Conservation (phyloP, 1,140 invertebrate genomes). For the Parapsyche elsis region DNA sequence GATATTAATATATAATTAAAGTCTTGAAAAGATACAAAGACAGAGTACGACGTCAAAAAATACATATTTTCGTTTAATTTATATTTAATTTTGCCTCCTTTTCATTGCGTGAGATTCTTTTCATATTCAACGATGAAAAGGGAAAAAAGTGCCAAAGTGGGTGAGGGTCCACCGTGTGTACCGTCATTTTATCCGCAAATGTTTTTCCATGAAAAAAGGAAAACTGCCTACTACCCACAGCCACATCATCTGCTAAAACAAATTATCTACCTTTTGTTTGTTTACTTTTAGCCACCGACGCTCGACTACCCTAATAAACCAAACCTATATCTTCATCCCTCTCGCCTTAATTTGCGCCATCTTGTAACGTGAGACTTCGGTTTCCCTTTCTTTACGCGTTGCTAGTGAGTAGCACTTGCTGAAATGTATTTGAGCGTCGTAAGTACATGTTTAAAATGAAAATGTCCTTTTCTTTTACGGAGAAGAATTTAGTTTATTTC, state of each 20-base stretch:
- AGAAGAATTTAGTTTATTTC: too few species aligned
- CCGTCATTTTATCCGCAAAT: constrained; percentile 34
- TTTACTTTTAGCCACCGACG: constrained; percentile 18
- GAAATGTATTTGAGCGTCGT: too few species aligned
- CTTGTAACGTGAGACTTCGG: constrained; percentile 12
- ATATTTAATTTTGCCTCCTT: not conserved
- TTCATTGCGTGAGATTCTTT: not conserved
- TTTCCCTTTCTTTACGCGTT: not conserved
- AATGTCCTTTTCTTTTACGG: too few species aligned
- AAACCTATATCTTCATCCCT: constrained; percentile 34
- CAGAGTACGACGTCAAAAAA: not conserved
- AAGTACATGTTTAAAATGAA: too few species aligned
- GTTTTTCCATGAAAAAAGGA: constrained; percentile 27
- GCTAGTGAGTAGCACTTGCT: not conserved
- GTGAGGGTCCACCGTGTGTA: not conserved
- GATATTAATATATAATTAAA: too few species aligned
- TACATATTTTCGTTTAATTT: constrained; percentile 6
- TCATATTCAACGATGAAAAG: not conserved
- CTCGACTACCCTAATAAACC: constrained; percentile 21
- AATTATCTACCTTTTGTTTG: constrained; percentile 42
- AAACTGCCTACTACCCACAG: not conserved
- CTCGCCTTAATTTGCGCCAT: constrained; percentile 26
- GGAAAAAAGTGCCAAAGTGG: not conserved
- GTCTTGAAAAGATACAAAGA: too few species aligned
- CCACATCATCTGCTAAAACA: constrained; percentile 41